These are phyloP conservation scores for Onychomys torridus DNA, from an alignment of 2,797 vertebrate species.

Conservation along the genomic window DNA sequence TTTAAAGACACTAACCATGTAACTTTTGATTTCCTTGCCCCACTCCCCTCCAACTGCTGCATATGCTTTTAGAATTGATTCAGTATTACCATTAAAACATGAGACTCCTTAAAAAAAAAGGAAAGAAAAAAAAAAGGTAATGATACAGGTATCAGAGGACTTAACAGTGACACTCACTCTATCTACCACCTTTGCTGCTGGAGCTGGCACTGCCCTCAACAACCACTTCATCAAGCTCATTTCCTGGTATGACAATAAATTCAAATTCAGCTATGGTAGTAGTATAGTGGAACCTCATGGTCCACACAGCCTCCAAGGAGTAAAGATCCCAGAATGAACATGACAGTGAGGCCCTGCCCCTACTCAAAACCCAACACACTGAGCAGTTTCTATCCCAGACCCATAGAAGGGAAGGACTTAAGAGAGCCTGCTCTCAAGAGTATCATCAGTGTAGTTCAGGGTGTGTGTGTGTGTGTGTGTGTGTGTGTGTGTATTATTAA, in stretches of 20 bases:
- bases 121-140: too few relatives aligned
- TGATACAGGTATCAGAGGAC: background rate
- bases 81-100: slow-evolving; percentile 82
- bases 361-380: background rate
- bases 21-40: slow-evolving; percentile 80
- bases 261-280: too few relatives aligned
- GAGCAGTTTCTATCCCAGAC: background rate
- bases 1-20: slow-evolving; percentile 89
- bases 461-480: background rate
- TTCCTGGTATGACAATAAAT: background rate
- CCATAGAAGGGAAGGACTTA: background rate
- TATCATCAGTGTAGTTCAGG: too few relatives aligned
- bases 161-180: background rate
- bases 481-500: too few relatives aligned
- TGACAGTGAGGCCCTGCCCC: background rate
- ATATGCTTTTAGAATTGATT: slow-evolving; percentile 80
- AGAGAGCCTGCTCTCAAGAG: background rate
- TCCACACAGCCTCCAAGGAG: background rate
- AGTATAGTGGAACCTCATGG: background rate
- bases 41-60: slow-evolving; percentile 79
- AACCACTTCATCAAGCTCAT: background rate
- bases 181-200: background rate
- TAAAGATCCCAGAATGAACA: background rate
- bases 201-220: background rate
- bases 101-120: slow-evolving; percentile 60